Base-by-base conservation (phyloP, 1,140 invertebrate genomes). In the Apis dorsata region DNA sequence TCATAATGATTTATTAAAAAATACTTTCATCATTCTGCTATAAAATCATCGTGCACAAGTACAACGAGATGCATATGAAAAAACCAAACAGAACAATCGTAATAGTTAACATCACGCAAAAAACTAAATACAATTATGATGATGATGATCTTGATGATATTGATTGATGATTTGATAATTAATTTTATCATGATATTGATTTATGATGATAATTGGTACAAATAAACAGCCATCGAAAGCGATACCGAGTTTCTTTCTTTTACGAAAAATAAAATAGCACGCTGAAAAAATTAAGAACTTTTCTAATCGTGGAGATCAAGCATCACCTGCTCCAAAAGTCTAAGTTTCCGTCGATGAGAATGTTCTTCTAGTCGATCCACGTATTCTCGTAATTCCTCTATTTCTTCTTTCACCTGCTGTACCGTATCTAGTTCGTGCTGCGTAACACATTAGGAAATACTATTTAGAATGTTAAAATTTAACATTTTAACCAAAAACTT, bases 381-480 rank as follows among this genome's bases (percentile, higher is more conserved):
- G 93, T 97, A 98, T 93, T 98, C 97, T 84, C 97, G 94, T 92
- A 98, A 94, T 93, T 98, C 97, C 93, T 98, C 98, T 90, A 98
- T 98, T 94, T 98, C 98, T 92, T 98, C 97, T 92, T 98, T 98
- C 86, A 98, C 97, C 93, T 98, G 97, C 94, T 98, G 97, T 87
- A 98, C 97, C 53, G 97, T 97, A 94, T 98, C 97, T 92, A 98
- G 94, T 93, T 98, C 98, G 90, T 98, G 97, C 95, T 94, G 87
- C 66, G 68, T 71, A 60, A 70, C 63, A 68, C 62, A 88, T 80
- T 65, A 60, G 72, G 68, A 85, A 83, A 83, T 34, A 77, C 24
- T 5, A 28, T 81, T 77, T 81, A 77, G 24, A 60, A 49, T 13
- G 17, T 21, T 13, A 44, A 44, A 24, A 63, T 28, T 55, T n/a